phyloP scores from a whole-genome alignment of 2,888 invertebrate genomes.

The Lordiphosa fenestrarum region DNA sequence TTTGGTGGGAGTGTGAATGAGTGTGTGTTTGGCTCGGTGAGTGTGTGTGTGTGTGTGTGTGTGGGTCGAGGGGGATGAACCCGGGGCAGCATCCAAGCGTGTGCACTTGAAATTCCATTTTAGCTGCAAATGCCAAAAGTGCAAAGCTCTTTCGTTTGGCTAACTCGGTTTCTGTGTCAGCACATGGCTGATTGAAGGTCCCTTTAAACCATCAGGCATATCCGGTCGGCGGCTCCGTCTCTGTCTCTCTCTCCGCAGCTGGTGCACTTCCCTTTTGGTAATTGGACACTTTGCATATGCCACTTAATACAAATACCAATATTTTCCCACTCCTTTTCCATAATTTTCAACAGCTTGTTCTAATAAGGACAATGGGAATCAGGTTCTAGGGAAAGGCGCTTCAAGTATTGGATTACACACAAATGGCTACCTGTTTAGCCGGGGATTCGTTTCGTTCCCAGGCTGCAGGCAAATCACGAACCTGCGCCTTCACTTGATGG shows the following conservation, averaged over 20 bases:
- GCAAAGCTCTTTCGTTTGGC: constrained; percentile 1
- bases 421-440: constrained; percentile 32
- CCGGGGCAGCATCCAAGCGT: constrained; percentile 12
- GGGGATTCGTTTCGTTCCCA: background rate
- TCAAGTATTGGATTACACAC: constrained; percentile 47
- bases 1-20: constrained; percentile 9
- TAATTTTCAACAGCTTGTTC: constrained; percentile 62
- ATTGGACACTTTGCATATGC: constrained; percentile 62
- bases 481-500: constrained; percentile 37
- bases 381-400: constrained; percentile 39
- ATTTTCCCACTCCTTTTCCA: constrained; percentile 19
- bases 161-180: constrained; percentile 20
- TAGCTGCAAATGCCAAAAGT: constrained; percentile 12
- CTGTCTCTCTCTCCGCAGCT: constrained; percentile 37
- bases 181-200: constrained; percentile 9
- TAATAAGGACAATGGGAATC: constrained; percentile 54
- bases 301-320: constrained; percentile 28
- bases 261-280: constrained; percentile 50
- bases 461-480: constrained; percentile 29
- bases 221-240: constrained; percentile 36
- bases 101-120: constrained; percentile 1
- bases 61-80: constrained; percentile 61
- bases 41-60: constrained; percentile 22
- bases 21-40: constrained; percentile 1
- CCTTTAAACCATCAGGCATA: constrained; percentile 26